Conservation (phyloP, 2,113 vertebrate species). For the Archocentrus centrarchus region DNA sequence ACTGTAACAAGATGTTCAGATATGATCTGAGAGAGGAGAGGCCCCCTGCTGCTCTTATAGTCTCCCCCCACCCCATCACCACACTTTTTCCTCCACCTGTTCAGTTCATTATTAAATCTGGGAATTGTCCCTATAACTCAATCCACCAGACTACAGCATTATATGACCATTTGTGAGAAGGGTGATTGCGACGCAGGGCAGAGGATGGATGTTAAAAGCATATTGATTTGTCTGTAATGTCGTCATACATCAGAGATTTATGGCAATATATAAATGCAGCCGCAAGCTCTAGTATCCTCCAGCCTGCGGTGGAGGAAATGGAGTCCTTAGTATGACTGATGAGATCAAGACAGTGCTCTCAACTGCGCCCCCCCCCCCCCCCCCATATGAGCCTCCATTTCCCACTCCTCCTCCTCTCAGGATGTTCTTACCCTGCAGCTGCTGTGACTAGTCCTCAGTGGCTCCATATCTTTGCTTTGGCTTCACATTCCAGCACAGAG, state of each 20-base stretch:
- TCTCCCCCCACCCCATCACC: not conserved
- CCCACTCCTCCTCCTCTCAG: conserved; percentile 47
- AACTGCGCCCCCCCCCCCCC: conserved; percentile 38
- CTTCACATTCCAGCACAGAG: conserved; percentile 62
- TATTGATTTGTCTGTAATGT: conserved; percentile 85
- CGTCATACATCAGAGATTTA: conserved; percentile 82
- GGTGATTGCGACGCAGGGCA: conserved; percentile 70
- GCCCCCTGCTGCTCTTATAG: conserved; percentile 76
- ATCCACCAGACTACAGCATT: conserved; percentile 75
- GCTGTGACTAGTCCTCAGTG: conserved; percentile 56
- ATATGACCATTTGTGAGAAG: conserved; percentile 81
- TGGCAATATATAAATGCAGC: conserved; percentile 78
- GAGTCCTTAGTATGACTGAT: conserved; percentile 79
- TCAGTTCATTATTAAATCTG: conserved; percentile 83
- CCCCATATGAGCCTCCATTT: conserved; percentile 47
- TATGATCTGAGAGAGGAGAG: conserved; percentile 79
- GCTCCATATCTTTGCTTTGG: conserved; percentile 53
- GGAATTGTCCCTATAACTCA: conserved; percentile 84
- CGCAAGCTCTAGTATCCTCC: conserved; percentile 68
- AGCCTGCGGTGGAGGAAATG: conserved; percentile 76
- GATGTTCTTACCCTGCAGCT: conserved; percentile 59
- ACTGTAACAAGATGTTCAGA: conserved; percentile 81
- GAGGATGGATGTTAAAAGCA: conserved; percentile 85
- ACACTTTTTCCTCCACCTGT: conserved; percentile 63
- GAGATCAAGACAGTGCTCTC: conserved; percentile 73